Conservation (phyloP, 2,113 vertebrate species). For the Clarias macrocephalus region DNA sequence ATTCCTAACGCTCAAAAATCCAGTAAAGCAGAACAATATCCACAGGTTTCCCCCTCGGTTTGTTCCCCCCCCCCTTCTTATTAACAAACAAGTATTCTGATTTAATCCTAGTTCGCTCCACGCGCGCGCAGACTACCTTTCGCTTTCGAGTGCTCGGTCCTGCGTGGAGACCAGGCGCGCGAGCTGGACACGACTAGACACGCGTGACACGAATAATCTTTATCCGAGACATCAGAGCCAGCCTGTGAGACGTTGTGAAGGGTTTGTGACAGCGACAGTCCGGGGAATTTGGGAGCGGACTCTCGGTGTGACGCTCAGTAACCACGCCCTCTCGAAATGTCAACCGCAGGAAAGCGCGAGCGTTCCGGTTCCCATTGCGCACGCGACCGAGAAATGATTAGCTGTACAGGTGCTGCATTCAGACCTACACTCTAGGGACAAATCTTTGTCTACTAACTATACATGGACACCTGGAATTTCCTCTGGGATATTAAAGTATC, state of each 20-base stretch:
- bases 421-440: background rate
- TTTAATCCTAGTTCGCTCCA: background rate
- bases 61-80: too few species aligned
- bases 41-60: background rate
- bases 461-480: background rate
- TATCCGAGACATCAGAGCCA: background rate
- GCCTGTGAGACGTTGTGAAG: too few species aligned
- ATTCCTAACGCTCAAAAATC: background rate
- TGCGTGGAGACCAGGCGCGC: background rate
- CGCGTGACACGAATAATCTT: background rate
- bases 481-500: too few species aligned
- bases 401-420: background rate
- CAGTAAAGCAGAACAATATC: background rate
- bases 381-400: background rate
- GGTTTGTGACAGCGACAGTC: background rate
- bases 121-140: background rate
- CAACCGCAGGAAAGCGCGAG: background rate
- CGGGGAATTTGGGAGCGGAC: background rate
- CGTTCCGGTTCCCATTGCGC: background rate
- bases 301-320: background rate
- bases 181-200: background rate
- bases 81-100: background rate
- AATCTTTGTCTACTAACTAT: background rate
- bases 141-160: background rate
- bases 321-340: slow-evolving; percentile 12